phyloP scores from a whole-genome alignment of 2,113 vertebrate species.

The Romanogobio albipinnatus region DNA sequence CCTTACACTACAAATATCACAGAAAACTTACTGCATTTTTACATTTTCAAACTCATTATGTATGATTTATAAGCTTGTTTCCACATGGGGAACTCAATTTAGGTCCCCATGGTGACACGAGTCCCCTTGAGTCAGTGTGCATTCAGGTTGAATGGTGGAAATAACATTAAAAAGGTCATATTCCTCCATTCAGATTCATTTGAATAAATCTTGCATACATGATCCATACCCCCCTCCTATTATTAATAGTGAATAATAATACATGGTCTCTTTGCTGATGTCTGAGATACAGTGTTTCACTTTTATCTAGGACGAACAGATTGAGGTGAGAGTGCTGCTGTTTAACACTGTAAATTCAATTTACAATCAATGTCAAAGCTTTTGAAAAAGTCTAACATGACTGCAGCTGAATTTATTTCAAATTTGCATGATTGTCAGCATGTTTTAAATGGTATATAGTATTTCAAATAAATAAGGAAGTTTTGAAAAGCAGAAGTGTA shows the following conservation, averaged over 20 bases:
- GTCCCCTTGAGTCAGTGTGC: no score
- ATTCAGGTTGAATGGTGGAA: no score
- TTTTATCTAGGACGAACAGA: constrained; percentile 12
- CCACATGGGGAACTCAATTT: no score
- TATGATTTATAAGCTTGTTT: no score
- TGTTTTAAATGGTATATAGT: not conserved
- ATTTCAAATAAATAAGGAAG: constrained; percentile 9
- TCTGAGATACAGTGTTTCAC: constrained; percentile 19
- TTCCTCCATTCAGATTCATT: no score
- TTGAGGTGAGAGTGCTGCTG: constrained; percentile 17
- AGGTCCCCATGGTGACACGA: no score
- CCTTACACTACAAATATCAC: no score
- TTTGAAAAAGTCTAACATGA: constrained; percentile 1
- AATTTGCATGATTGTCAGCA: not conserved
- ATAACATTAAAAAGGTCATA: no score
- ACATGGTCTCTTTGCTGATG: not conserved
- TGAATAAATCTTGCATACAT: no score
- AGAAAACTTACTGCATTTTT: no score
- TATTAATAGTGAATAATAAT: not conserved
- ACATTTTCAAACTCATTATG: no score
- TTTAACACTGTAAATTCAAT: not conserved
- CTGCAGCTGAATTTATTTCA: not conserved
- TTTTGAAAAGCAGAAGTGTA: not conserved
- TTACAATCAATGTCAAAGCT: not conserved
- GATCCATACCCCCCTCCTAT: no score